Percentiles rank a stretch among this genome's conserved stretches.
Evolutionary conservation across 2,113 vertebrate genomes (phyloP).

Genomic region (Spilogale gracilis): DNA sequence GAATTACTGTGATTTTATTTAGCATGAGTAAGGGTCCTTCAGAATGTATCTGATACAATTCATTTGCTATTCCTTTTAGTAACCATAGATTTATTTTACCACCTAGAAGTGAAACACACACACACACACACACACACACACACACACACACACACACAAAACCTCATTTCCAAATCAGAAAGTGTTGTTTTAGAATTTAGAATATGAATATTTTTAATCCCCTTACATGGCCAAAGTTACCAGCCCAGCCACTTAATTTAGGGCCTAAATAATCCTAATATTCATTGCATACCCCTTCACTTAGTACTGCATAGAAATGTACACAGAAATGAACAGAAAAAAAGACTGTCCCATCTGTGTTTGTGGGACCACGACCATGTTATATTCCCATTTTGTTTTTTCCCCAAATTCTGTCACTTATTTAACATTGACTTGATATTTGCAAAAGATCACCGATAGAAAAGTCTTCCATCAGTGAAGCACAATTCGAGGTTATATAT

Average conservation of each 20-base stretch:
- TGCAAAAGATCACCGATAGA: neutral
- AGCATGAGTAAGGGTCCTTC: neutral
- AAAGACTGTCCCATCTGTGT: neutral
- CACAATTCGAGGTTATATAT: neutral
- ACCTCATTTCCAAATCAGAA: neutral
- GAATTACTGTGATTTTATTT: constrained; percentile 20
- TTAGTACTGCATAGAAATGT: neutral
- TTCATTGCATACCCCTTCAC: neutral
- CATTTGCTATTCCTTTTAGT: neutral
- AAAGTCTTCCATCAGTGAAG: neutral
- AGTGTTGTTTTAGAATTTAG: constrained; percentile 30
- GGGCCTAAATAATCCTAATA: neutral
- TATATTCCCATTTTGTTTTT: neutral
- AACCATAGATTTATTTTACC: constrained; percentile 17
- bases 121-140: too few relatives aligned
- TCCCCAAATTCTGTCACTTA: neutral
- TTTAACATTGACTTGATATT: neutral
- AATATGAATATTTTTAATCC: neutral
- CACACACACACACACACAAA: neutral
- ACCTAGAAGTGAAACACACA: neutral
- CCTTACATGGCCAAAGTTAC: neutral
- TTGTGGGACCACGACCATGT: neutral
- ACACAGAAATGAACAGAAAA: neutral
- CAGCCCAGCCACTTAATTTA: neutral
- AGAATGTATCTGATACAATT: neutral